Conservation (phyloP, 2,113 vertebrate genomes). For the Elephas maximus region DNA sequence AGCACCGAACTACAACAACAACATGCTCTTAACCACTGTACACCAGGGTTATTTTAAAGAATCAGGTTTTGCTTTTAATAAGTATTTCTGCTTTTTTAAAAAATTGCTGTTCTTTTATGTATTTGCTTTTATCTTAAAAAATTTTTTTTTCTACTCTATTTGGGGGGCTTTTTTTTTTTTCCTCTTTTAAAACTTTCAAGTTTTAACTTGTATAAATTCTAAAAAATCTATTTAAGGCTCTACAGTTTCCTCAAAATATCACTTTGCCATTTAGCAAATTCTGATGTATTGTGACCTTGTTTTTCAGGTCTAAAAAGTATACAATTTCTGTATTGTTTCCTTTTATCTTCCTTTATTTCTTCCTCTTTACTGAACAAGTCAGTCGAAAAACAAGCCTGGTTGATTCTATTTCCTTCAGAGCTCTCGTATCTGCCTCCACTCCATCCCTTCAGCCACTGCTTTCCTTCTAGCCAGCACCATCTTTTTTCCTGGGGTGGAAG, state of each 20-base stretch:
- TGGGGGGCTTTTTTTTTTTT: not conserved
- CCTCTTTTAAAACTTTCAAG: not conserved
- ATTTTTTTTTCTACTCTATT: not conserved
- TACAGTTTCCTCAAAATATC: not conserved
- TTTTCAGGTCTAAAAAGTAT: not conserved
- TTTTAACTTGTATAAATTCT: not conserved
- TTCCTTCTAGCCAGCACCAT: not conserved
- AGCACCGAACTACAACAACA: too few relatives aligned
- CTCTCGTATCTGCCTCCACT: not conserved
- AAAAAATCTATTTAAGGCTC: not conserved
- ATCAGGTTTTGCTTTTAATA: not conserved
- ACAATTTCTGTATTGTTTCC: not conserved
- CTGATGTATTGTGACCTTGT: not conserved
- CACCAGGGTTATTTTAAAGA: not conserved
- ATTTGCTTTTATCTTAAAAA: not conserved
- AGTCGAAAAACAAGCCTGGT: not conserved
- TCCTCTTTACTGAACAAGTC: not conserved
- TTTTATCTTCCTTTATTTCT: not conserved
- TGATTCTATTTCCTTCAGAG: not conserved
- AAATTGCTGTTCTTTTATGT: not conserved
- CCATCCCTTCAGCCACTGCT: fast-evolving
- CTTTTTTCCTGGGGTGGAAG: not conserved
- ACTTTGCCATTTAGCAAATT: not conserved
- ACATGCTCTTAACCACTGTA: too few relatives aligned
- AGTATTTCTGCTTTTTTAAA: not conserved